These are phyloP conservation scores for Apamea epomidion DNA, from an alignment of 2,888 invertebrate species.

Conservation along the genomic window DNA sequence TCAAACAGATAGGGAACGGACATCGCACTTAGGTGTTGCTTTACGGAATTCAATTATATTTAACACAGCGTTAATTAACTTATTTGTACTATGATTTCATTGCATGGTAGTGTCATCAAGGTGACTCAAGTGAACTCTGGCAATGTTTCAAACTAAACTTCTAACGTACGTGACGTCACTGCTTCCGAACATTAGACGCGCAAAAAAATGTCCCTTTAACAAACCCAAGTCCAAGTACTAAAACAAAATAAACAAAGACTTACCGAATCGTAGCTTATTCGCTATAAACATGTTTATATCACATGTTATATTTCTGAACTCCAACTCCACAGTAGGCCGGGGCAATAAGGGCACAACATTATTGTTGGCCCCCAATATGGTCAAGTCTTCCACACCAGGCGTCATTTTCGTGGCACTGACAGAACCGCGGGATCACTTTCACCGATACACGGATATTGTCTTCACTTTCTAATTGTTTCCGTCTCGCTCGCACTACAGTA, in stretches of 20 bases:
- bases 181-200: too few species aligned
- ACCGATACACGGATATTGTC: conserved; percentile 55
- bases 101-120: conserved; percentile 18
- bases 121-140: conserved; percentile 3
- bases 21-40: neutral
- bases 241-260: conserved; percentile 73
- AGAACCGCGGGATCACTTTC: conserved; percentile 59
- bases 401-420: conserved; percentile 72
- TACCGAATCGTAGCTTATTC: conserved; percentile 91
- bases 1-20: neutral
- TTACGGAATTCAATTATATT: conserved; percentile 13
- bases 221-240: conserved; percentile 34
- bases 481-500: conserved; percentile 56
- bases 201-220: conserved; percentile 4
- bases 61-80: conserved; percentile 13
- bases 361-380: conserved; percentile 81
- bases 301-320: conserved; percentile 93
- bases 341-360: conserved; percentile 85
- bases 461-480: conserved; percentile 67
- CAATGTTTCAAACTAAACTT: conserved; percentile 8
- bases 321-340: conserved; percentile 92
- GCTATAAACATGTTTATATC: conserved; percentile 90
- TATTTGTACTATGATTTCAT: conserved; percentile 1
- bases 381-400: conserved; percentile 76
- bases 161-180: conserved; percentile 10